phyloP scores from a whole-genome alignment of 2,113 vertebrate genomes.

The Gavia stellata region DNA sequence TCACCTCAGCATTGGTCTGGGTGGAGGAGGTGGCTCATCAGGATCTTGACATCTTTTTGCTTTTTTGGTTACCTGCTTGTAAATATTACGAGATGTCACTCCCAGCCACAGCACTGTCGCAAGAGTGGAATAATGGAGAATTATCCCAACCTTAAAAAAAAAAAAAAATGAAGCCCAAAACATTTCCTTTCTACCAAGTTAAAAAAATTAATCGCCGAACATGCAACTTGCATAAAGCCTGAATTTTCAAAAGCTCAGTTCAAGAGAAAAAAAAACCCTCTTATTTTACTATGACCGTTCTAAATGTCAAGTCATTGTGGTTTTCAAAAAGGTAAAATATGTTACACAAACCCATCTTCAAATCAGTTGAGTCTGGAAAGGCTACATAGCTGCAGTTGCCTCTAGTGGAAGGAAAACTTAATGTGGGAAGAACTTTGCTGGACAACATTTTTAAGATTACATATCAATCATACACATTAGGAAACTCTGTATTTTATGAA shows the following conservation, averaged over 20 bases:
- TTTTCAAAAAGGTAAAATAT: not conserved
- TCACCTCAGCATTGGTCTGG: constrained; percentile 95
- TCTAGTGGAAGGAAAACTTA: not conserved
- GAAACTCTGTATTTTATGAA: not conserved
- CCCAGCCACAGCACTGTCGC: constrained; percentile 93
- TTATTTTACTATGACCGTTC: not conserved
- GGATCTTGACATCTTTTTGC: constrained; percentile 90
- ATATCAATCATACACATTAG: not conserved
- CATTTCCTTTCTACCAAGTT: not conserved
- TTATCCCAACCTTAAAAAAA: constrained; percentile 85
- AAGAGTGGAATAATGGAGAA: constrained; percentile 95
- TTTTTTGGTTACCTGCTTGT: constrained; percentile 95
- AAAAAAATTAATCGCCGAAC: not conserved
- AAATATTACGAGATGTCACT: constrained; percentile 95
- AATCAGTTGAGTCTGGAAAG: not conserved
- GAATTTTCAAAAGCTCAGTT: not conserved
- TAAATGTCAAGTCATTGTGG: not conserved
- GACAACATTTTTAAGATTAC: not conserved
- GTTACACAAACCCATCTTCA: not conserved
- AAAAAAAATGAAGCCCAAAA: not conserved
- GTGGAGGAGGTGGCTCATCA: constrained; percentile 91
- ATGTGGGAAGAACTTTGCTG: accelerated
- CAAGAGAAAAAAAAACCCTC: not conserved
- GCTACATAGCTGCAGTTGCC: not conserved
- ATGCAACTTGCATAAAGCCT: accelerated